These are phyloP conservation scores for Balanococcus diminutus DNA, from an alignment of 2,888 invertebrate genomes.

Conservation along the genomic window DNA sequence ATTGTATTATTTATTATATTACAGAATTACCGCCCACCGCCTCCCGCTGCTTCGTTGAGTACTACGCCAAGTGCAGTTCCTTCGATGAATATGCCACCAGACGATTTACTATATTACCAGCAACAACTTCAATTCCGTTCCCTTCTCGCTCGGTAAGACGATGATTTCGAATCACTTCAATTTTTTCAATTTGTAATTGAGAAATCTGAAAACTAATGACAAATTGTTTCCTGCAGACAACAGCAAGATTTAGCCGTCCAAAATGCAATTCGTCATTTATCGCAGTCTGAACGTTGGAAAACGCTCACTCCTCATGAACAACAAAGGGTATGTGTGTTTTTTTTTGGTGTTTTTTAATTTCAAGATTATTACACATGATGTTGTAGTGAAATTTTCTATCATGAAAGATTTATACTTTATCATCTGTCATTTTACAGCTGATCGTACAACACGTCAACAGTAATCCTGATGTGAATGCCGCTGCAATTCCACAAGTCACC, in stretches of 20 bases:
- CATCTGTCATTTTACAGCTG: background rate
- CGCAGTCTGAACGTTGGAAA: conserved; percentile 64
- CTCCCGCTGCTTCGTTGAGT: background rate
- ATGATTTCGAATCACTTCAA: background rate
- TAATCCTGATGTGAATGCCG: background rate
- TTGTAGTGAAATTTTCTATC: background rate
- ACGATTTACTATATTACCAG: conserved; percentile 18
- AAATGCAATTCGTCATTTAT: conserved; percentile 59
- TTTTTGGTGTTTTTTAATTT: no score
- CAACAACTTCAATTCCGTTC: background rate
- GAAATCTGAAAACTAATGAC: background rate
- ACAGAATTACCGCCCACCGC: background rate
- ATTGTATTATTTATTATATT: background rate
- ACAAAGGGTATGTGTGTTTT: conserved; percentile 33
- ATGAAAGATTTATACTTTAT: no score
- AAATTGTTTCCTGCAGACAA: background rate
- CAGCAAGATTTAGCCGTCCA: conserved; percentile 57
- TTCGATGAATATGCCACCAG: conserved; percentile 56
- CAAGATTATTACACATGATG: no score
- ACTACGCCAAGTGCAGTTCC: conserved; percentile 48
- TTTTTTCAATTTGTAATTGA: background rate
- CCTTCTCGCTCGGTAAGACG: background rate
- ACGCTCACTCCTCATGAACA: conserved; percentile 64
- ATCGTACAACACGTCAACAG: conserved; percentile 1
- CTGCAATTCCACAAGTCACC: background rate